Evolutionary conservation across 2,888 invertebrate species (phyloP).

Genomic region (Diploptera punctata): DNA sequence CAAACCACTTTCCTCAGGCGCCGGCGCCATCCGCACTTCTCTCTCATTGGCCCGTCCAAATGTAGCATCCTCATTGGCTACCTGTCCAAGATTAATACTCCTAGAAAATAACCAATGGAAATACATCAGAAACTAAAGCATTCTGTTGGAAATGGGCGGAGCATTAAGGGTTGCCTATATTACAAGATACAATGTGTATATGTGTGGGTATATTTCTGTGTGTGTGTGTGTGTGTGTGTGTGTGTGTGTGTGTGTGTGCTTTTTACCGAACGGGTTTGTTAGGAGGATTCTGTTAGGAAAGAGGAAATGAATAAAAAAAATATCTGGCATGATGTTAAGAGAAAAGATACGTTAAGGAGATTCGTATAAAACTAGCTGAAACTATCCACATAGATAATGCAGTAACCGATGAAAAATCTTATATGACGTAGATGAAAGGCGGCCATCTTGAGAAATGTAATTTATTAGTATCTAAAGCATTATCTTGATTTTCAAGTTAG

Average conservation of each 20-base stretch:
- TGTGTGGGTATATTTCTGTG: neutral
- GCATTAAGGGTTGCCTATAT: constrained; percentile 19
- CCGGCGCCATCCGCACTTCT: constrained; percentile 59
- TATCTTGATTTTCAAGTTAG: neutral
- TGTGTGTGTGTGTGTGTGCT: neutral
- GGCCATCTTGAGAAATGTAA: constrained; percentile 5
- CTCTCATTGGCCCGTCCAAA: constrained; percentile 57
- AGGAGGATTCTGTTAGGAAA: neutral
- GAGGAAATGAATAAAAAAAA: constrained; percentile 3
- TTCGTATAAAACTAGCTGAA: neutral
- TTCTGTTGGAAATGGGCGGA: constrained; percentile 19
- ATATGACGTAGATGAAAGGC: neutral
- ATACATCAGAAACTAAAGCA: constrained; percentile 19
- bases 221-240: neutral
- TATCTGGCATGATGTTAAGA: neutral
- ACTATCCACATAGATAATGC: neutral
- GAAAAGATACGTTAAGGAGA: neutral
- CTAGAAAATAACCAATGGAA: constrained; percentile 30
- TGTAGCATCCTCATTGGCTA: neutral
- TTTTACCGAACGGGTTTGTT: neutral
- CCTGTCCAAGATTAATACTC: constrained; percentile 1
- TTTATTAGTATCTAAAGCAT: constrained; percentile 5
- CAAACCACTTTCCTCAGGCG: constrained; percentile 54
- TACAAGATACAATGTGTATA: constrained; percentile 9
- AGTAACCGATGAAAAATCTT: neutral